Conservation (phyloP, 2,888 invertebrate species). For the Sycophila texana region DNA sequence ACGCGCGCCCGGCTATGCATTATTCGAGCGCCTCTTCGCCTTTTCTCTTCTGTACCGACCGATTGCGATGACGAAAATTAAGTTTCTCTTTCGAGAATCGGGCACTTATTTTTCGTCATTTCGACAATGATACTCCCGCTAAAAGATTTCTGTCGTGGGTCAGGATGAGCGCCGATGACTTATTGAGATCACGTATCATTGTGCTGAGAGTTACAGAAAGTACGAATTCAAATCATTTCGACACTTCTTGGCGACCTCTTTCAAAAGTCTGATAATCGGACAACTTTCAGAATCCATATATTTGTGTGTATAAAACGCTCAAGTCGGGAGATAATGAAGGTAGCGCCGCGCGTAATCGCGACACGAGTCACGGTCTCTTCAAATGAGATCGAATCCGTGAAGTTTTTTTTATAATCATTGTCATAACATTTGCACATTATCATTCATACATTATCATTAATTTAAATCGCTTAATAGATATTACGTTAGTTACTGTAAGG, state of each 20-base stretch:
- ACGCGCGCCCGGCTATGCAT: neutral
- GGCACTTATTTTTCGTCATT: too few relatives aligned
- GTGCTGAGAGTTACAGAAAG: slow-evolving; percentile 17
- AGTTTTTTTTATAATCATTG: slow-evolving; percentile 1
- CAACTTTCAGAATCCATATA: too few relatives aligned
- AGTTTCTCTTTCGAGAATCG: too few relatives aligned
- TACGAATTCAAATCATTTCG: neutral
- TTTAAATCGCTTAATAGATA: neutral
- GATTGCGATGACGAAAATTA: too few relatives aligned
- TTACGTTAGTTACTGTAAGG: slow-evolving; percentile 1
- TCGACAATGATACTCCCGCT: neutral
- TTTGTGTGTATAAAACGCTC: neutral
- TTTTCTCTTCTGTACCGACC: neutral
- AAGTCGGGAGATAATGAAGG: slow-evolving; percentile 11
- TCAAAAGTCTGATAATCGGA: neutral
- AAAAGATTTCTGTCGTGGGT: neutral
- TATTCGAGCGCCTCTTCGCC: neutral
- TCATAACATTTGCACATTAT: neutral
- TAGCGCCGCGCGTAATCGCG: neutral
- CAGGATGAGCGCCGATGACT: slow-evolving; percentile 1
- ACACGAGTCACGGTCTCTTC: slow-evolving; percentile 7
- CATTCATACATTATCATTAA: neutral
- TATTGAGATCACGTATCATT: slow-evolving; percentile 28
- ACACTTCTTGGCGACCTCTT: slow-evolving; percentile 9
- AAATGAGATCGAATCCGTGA: neutral